These are phyloP conservation scores for Steatornis caripensis DNA, from an alignment of 2,113 vertebrate species.

Conservation along the genomic window DNA sequence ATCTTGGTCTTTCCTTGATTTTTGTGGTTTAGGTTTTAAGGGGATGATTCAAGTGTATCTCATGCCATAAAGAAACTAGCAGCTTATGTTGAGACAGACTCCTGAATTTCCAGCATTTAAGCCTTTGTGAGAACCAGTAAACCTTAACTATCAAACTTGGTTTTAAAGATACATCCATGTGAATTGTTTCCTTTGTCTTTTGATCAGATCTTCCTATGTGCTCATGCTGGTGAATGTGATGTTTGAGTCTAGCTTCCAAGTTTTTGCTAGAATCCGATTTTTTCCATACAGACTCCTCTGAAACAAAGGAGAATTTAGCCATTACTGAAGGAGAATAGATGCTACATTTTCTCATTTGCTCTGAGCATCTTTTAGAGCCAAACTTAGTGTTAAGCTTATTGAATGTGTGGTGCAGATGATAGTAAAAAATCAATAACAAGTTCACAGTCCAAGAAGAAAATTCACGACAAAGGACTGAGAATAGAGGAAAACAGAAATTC, in stretches of 20 bases:
- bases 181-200: not conserved
- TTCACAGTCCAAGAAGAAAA: not conserved
- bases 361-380: not conserved
- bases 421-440: not conserved
- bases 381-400: not conserved
- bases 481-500: not conserved
- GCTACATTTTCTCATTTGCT: not conserved
- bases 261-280: not conserved
- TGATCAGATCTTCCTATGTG: not conserved
- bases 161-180: not conserved
- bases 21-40: not conserved
- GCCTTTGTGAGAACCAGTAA: not conserved
- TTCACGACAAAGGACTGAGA: not conserved
- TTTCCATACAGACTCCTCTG: not conserved
- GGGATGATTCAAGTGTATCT: not conserved
- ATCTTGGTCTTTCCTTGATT: not conserved
- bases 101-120: not conserved
- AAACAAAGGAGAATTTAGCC: not conserved
- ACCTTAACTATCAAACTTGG: not conserved
- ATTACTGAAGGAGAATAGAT: not conserved
- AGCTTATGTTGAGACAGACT: not conserved
- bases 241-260: not conserved
- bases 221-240: not conserved
- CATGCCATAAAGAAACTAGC: not conserved
- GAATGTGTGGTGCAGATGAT: not conserved